Evolutionary conservation across 1,140 invertebrate species (phyloP), one percentile per base, ranked within the genome.

Genomic region (Sycophaga agraensis): DNA sequence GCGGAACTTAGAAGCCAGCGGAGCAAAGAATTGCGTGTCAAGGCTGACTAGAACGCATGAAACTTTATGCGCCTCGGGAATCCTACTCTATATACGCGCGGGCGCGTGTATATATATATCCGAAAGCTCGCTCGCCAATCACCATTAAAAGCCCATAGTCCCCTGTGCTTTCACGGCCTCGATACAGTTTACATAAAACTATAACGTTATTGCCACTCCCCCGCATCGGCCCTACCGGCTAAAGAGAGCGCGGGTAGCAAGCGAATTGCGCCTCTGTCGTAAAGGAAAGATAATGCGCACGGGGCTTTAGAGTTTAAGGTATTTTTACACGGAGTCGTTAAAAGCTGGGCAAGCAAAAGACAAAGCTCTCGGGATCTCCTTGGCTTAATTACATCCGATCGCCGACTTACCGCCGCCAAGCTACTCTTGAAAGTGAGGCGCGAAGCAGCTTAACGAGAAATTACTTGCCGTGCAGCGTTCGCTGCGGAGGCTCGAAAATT

Each of bases 261-360:
- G n/a, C 59, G 37, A 54, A 59, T 66, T 57, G 45, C 26, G 28
- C 43, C 28, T 45, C 24, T 34, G 48, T 61, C 59, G 59, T 61
- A 61, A 55, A 61, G 21, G 40, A 58, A 35, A 43, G 37, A 0
- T 22, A 37, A 12, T 39, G 34, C 37, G 24, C 46, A 21, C n/a
- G 35, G 8, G 12, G 49, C 24, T 40, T 37, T 45, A 28, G 14
- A 49, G 17, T 55, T 62, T 40, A 49, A 48, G 51, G 43, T 57
- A 63, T 63, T 72, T 72, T 72, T 71, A 71, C 70, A 71, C 62
- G 62, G 66, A 68, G 68, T 70, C 70, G 66, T 72, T 72, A 72
- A 71, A 70, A 58, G 65, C 16, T 50, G 59, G n/a, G n/a, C 65
- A 60, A 45, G 35, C 11, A 8, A 40, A 50, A 69, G 69, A 71